phyloP scores from a whole-genome alignment of 2,888 invertebrate species.

The Tetheella fluctuosa region DNA sequence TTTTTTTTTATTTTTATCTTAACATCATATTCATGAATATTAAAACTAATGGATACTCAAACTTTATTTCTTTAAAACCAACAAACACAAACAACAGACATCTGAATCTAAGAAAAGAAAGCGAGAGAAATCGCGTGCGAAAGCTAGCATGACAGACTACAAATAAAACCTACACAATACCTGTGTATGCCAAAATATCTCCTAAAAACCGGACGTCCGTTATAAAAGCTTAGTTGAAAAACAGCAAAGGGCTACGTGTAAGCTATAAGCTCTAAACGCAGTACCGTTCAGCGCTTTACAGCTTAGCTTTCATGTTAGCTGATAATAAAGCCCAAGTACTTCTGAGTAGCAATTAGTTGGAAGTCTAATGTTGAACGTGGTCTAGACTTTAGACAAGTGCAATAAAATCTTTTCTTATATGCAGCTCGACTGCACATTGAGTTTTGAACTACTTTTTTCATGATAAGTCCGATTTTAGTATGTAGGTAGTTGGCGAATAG shows the following conservation, averaged over 20 bases:
- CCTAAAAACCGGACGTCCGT: not conserved
- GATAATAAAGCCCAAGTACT: constrained; percentile 36
- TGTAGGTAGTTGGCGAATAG: too few species aligned
- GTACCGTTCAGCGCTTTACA: not conserved
- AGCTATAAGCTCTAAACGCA: constrained; percentile 1
- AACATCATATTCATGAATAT: too few species aligned
- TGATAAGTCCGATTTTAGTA: too few species aligned
- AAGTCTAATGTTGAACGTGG: constrained; percentile 23
- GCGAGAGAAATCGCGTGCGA: too few species aligned
- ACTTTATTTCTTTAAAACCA: too few species aligned
- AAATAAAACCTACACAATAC: not conserved
- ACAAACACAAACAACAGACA: too few species aligned
- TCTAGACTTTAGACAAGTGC: not conserved
- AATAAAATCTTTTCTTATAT: not conserved
- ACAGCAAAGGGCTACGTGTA: not conserved
- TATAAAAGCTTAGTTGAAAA: constrained; percentile 2
- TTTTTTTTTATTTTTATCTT: too few species aligned
- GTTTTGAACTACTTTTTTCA: not conserved
- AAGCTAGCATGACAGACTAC: not conserved
- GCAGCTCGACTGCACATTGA: not conserved
- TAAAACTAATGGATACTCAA: too few species aligned
- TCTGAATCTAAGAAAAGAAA: too few species aligned
- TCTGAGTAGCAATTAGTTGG: constrained; percentile 36
- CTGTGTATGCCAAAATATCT: not conserved
- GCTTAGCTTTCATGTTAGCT: constrained; percentile 29